Conservation (phyloP, 2,888 invertebrate genomes). For the Omphaloscelis lunosa region DNA sequence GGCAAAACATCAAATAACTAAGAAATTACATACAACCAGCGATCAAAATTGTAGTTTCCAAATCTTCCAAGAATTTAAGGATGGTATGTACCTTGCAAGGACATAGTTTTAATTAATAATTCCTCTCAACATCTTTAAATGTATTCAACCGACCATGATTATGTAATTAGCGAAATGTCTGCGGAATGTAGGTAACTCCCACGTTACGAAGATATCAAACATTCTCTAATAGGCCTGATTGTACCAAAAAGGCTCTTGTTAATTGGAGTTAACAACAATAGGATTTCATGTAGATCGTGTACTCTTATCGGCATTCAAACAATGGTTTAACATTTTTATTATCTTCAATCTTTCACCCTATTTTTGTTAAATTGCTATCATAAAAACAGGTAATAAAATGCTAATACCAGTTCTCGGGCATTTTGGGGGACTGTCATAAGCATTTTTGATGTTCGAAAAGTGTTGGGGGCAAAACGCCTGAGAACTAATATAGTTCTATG, state of each 20-base stretch:
- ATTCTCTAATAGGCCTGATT: conserved; percentile 7
- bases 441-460: too few relatives aligned
- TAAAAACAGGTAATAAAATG: background rate
- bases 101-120: background rate
- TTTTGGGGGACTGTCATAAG: too few relatives aligned
- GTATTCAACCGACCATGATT: conserved; percentile 14
- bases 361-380: background rate
- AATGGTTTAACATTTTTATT: background rate
- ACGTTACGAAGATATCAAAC: conserved; percentile 9
- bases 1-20: background rate
- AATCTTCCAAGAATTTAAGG: background rate
- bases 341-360: background rate
- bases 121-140: background rate
- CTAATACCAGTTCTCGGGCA: background rate
- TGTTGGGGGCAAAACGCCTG: too few relatives aligned
- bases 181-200: background rate
- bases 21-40: background rate
- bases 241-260: background rate
- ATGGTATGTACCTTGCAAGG: too few relatives aligned
- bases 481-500: too few relatives aligned
- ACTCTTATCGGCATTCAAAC: background rate
- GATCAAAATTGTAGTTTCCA: background rate
- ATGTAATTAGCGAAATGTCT: conserved; percentile 29
- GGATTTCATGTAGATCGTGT: background rate
- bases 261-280: conserved; percentile 1